Percentiles rank a stretch among this genome's conserved stretches.
Evolutionary conservation across 2,113 vertebrate genomes (phyloP).

Genomic region (Tyrannus savana): DNA sequence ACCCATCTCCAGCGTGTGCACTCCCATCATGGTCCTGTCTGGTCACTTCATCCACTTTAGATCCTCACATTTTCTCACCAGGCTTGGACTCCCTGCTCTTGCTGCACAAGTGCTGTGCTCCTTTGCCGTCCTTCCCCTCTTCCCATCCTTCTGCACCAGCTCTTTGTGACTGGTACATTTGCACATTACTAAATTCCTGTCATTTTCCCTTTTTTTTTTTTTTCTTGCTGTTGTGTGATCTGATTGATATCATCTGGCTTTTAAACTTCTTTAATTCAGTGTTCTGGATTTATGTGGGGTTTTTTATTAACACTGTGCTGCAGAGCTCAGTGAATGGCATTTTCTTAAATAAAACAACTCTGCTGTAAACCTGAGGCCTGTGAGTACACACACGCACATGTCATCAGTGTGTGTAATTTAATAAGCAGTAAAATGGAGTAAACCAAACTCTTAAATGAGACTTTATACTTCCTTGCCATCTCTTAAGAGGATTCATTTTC

Average conservation of each 20-base stretch:
- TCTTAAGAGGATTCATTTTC: background rate
- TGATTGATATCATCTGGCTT: background rate
- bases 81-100: background rate
- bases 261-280: background rate
- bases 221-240: background rate
- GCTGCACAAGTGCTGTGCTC: fast-evolving
- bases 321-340: background rate
- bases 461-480: background rate
- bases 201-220: background rate
- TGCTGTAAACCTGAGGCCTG: background rate
- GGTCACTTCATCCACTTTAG: background rate
- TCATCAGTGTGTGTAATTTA: background rate
- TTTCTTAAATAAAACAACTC: background rate
- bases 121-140: background rate
- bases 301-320: background rate
- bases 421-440: background rate
- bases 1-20: fast-evolving
- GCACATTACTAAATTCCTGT: background rate
- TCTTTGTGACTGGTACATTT: background rate
- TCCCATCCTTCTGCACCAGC: too few relatives aligned
- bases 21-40: background rate
- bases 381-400: background rate
- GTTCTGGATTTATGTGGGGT: background rate
- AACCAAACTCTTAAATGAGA: background rate
- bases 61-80: background rate